Evolutionary conservation across 30 jellyfish, hydroid and myxozoan genomes (phyloP).

Genomic region (Chironex yamaguchii): DNA sequence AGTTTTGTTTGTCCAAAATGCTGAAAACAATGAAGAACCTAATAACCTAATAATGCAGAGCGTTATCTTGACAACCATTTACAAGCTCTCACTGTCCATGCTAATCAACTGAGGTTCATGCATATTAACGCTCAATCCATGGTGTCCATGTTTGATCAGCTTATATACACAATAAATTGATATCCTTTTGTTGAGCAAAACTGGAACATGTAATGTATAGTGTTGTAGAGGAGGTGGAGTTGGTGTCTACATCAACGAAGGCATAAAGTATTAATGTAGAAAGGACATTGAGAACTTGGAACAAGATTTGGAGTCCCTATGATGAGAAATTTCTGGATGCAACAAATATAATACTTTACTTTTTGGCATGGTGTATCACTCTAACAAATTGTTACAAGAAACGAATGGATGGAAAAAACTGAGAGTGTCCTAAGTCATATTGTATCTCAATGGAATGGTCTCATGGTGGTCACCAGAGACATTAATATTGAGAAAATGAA

Average conservation of each 20-base stretch:
- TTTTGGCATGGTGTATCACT: slow-evolving; percentile 30
- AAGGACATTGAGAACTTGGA: not conserved
- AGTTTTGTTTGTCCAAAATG: slow-evolving; percentile 18
- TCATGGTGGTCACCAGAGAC: slow-evolving; percentile 17
- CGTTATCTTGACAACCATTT: slow-evolving; percentile 11
- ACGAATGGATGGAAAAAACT: not conserved
- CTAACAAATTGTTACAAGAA: slow-evolving; percentile 7
- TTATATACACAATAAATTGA: not conserved
- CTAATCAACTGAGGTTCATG: slow-evolving; percentile 17
- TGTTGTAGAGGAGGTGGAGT: too few species aligned
- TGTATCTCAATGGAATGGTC: not conserved
- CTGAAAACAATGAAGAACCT: slow-evolving; percentile 21
- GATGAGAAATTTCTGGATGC: slow-evolving; percentile 55
- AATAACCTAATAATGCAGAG: not conserved
- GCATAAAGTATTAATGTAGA: not conserved
- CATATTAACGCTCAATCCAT: slow-evolving; percentile 16
- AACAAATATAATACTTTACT: slow-evolving; percentile 46
- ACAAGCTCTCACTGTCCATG: slow-evolving; percentile 20
- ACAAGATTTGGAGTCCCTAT: slow-evolving; percentile 52
- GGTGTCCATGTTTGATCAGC: slow-evolving; percentile 21
- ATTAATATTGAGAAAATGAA: not conserved
- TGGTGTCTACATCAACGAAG: not conserved
- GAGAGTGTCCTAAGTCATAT: not conserved
- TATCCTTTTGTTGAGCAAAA: not conserved
- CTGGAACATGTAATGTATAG: not conserved